phyloP scores from a whole-genome alignment of 2,113 vertebrate genomes.

The Heliornis fulica region DNA sequence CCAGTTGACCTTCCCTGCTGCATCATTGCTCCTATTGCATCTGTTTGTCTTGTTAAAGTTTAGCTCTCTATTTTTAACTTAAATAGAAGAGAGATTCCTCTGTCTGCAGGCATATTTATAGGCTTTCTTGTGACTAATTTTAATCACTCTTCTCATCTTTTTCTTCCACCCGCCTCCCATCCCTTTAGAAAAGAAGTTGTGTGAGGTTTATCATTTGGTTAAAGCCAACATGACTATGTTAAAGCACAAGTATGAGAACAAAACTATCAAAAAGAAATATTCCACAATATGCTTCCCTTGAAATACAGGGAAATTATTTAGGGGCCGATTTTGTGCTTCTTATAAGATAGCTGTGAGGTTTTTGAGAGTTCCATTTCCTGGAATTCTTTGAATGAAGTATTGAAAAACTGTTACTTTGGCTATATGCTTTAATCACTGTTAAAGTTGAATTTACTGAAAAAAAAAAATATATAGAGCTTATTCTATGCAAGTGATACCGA shows the following conservation, averaged over 20 bases:
- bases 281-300: background rate
- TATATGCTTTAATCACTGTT: background rate
- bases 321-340: background rate
- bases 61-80: slow-evolving; percentile 1
- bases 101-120: background rate
- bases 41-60: background rate
- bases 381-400: background rate
- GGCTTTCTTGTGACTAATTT: slow-evolving; percentile 29
- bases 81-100: background rate
- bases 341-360: background rate
- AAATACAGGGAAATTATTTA: background rate
- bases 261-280: background rate
- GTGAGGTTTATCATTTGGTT: background rate
- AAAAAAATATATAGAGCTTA: background rate
- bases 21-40: background rate
- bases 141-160: background rate
- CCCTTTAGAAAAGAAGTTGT: background rate
- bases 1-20: background rate
- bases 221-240: background rate
- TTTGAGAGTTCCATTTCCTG: background rate
- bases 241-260: background rate
- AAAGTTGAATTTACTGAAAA: background rate
- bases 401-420: background rate
- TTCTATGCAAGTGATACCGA: background rate
- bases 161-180: background rate